These are phyloP conservation scores for Mesaphorura yosii DNA, from an alignment of 1,140 invertebrate genomes.

Conservation along the genomic window DNA sequence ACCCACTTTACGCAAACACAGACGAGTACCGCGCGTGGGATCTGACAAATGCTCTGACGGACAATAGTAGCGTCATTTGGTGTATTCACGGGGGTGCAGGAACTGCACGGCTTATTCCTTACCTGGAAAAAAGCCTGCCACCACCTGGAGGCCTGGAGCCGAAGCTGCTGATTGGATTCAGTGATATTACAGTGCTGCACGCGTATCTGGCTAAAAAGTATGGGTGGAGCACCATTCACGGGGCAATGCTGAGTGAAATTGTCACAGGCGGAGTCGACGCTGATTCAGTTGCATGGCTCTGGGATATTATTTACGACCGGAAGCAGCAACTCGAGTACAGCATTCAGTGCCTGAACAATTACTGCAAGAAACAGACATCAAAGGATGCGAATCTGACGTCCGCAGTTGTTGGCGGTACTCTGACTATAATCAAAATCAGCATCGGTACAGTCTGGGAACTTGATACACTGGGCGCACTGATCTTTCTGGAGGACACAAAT, in stretches of 20 bases:
- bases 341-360: not conserved
- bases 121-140: constrained; percentile 11
- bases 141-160: not conserved
- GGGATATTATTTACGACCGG: constrained; percentile 1
- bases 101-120: constrained; percentile 11
- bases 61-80: constrained; percentile 14
- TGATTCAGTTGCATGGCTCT: not conserved
- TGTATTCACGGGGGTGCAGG: constrained; percentile 20
- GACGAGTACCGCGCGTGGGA: constrained; percentile 19
- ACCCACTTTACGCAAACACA: constrained; percentile 19
- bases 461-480: constrained; percentile 1
- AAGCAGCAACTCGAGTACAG: not conserved
- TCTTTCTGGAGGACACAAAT: constrained; percentile 17
- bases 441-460: constrained; percentile 19
- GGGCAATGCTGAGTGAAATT: constrained; percentile 14
- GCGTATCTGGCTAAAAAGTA: constrained; percentile 11
- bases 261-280: constrained; percentile 11
- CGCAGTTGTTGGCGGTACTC: constrained; percentile 9
- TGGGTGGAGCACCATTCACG: constrained; percentile 14
- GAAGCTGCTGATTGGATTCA: constrained; percentile 17
- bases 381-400: not conserved
- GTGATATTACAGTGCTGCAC: constrained; percentile 19
- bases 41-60: constrained; percentile 11
- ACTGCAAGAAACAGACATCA: not conserved
- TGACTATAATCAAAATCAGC: constrained; percentile 10